Evolutionary conservation across 2,888 invertebrate species (phyloP).

Genomic region (Drosophila paramelanica): DNA sequence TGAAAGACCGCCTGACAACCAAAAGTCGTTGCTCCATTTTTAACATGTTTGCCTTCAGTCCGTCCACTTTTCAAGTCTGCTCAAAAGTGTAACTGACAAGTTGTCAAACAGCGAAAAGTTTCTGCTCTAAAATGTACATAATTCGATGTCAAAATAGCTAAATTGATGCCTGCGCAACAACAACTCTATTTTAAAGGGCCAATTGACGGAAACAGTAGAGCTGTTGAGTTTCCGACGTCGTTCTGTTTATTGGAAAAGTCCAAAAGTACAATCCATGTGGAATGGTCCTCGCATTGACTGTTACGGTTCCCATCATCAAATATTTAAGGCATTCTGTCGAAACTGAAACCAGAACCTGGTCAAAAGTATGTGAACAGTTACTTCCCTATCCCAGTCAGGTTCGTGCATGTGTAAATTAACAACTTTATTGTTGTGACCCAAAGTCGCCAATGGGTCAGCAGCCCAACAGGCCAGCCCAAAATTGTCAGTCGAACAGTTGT

Average conservation of each 20-base stretch:
- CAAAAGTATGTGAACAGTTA: slow-evolving; percentile 17
- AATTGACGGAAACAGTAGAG: slow-evolving; percentile 8
- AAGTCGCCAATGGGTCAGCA: slow-evolving; percentile 52
- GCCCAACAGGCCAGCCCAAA: slow-evolving; percentile 11
- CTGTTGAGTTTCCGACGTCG: slow-evolving; percentile 9
- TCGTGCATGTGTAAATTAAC: slow-evolving; percentile 70
- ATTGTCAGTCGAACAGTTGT: slow-evolving; percentile 16
- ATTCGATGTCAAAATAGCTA: slow-evolving; percentile 63
- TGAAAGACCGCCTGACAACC: slow-evolving; percentile 1
- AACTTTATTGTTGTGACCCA: slow-evolving; percentile 63
- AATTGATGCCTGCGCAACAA: slow-evolving; percentile 48
- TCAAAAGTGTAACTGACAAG: slow-evolving; percentile 42
- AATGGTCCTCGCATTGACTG: slow-evolving; percentile 45
- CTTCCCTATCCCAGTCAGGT: slow-evolving; percentile 9
- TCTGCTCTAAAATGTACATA: slow-evolving; percentile 64
- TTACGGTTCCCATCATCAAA: slow-evolving; percentile 71
- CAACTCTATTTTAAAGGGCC: slow-evolving; percentile 32
- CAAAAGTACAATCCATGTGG: slow-evolving; percentile 2
- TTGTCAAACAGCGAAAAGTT: slow-evolving; percentile 55
- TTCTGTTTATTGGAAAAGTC: slow-evolving; percentile 14
- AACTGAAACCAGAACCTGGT: slow-evolving; percentile 15
- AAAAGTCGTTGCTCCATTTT: slow-evolving; percentile 19
- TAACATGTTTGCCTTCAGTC: slow-evolving; percentile 2
- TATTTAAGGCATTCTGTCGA: slow-evolving; percentile 55
- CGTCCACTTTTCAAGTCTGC: slow-evolving; percentile 26